These are phyloP conservation scores for Rostratula benghalensis DNA, from an alignment of 2,113 vertebrate genomes.

Conservation along the genomic window DNA sequence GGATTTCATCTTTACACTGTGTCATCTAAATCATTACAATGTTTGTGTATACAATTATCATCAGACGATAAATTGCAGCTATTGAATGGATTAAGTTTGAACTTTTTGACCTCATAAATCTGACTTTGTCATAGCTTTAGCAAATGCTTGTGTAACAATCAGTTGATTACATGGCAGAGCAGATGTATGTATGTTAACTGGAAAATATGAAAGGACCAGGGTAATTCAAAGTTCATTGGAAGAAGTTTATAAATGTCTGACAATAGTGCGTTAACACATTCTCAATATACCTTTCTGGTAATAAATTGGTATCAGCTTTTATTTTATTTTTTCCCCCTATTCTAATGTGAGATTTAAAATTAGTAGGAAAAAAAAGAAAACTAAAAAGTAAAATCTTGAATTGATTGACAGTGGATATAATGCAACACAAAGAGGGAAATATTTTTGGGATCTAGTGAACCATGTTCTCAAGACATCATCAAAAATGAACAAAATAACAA, in stretches of 20 bases:
- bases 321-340: neutral
- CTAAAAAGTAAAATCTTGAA: neutral
- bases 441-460: neutral
- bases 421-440: neutral
- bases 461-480: neutral
- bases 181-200: constrained; percentile 81
- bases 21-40: constrained; percentile 99
- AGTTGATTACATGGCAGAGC: constrained; percentile 96
- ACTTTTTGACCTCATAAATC: constrained; percentile 94
- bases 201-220: constrained; percentile 79
- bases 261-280: constrained; percentile 62
- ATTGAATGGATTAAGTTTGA: constrained; percentile 95
- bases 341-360: neutral
- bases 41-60: constrained; percentile 99
- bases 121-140: constrained; percentile 89
- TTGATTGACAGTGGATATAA: neutral
- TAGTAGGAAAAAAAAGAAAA: neutral
- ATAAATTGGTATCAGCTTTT: neutral
- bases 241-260: constrained; percentile 75
- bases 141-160: constrained; percentile 99
- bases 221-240: constrained; percentile 79
- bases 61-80: constrained; percentile 98
- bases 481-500: neutral
- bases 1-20: constrained; percentile 99
- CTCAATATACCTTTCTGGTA: neutral